Evolutionary conservation across 2,113 vertebrate genomes (phyloP).

Genomic region (Nothobranchius kuhntae): DNA sequence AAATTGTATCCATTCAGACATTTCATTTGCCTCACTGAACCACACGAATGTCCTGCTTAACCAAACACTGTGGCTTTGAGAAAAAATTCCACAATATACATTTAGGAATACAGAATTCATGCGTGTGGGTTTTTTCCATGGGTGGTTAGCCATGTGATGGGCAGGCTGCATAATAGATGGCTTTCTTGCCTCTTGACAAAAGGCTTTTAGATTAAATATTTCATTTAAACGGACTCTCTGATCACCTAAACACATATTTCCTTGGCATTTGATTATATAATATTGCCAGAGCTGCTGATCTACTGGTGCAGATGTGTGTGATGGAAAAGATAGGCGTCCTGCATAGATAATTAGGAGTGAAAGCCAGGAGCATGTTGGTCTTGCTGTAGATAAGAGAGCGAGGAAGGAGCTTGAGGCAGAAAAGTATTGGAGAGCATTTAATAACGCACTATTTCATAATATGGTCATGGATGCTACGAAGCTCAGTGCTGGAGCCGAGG

Average conservation of each 20-base stretch:
- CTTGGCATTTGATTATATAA: not conserved
- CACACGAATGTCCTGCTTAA: slow-evolving; percentile 30
- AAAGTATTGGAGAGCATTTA: slow-evolving; percentile 48
- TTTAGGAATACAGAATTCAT: slow-evolving; percentile 1
- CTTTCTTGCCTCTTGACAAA: slow-evolving; percentile 36
- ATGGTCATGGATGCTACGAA: slow-evolving; percentile 53
- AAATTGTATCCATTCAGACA: slow-evolving; percentile 31
- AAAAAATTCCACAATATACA: slow-evolving; percentile 9
- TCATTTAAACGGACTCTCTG: not conserved
- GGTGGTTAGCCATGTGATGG: slow-evolving; percentile 14
- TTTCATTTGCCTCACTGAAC: slow-evolving; percentile 21
- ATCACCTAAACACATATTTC: not conserved
- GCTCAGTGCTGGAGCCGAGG: slow-evolving; percentile 8
- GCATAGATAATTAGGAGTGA: slow-evolving; percentile 5
- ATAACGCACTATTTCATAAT: slow-evolving; percentile 72
- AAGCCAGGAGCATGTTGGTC: slow-evolving; percentile 7
- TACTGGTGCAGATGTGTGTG: not conserved
- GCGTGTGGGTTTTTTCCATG: slow-evolving; percentile 24
- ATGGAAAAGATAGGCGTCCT: slow-evolving; percentile 6
- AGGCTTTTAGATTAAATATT: not conserved
- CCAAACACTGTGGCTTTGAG: slow-evolving; percentile 5
- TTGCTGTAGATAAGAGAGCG: not conserved
- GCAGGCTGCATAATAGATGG: slow-evolving; percentile 8
- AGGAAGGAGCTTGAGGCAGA: slow-evolving; percentile 25
- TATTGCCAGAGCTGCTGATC: not conserved